A percentile compares a stretch with the other conserved stretches of the same genome.
phyloP scores from a whole-genome alignment of 2,888 invertebrate species.

The Drosophila nigricruria region DNA sequence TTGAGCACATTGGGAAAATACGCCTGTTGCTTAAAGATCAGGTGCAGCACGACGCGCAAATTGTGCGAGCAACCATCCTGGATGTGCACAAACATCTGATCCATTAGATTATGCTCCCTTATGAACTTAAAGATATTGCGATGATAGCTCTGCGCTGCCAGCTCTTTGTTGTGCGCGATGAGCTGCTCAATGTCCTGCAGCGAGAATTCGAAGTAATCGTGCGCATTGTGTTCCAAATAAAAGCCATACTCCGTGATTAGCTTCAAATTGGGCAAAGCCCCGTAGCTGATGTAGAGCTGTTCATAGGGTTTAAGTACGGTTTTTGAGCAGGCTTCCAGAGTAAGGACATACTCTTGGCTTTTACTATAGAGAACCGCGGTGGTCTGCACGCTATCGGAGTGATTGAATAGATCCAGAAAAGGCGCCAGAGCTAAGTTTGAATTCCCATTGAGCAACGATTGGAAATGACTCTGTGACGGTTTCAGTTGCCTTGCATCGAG shows the following conservation, averaged over 20 bases:
- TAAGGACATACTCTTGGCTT: conserved; percentile 67
- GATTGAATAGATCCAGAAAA: conserved; percentile 96
- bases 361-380: conserved; percentile 81
- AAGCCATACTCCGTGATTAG: conserved; percentile 96
- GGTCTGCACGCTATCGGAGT: conserved; percentile 88
- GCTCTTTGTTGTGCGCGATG: conserved; percentile 80
- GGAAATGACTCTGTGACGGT: conserved; percentile 82
- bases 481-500: conserved; percentile 87
- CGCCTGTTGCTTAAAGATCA: conserved; percentile 82
- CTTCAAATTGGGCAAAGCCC: conserved; percentile 92
- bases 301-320: conserved; percentile 87
- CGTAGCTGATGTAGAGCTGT: conserved; percentile 96
- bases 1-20: conserved; percentile 83
- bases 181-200: conserved; percentile 87
- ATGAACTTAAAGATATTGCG: conserved; percentile 89
- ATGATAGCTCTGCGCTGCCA: conserved; percentile 83
- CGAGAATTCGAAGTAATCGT: conserved; percentile 89
- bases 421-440: conserved; percentile 92
- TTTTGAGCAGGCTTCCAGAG: conserved; percentile 44
- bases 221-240: conserved; percentile 88
- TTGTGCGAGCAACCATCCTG: conserved; percentile 89
- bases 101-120: conserved; percentile 87
- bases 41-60: conserved; percentile 85
- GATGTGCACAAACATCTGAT: conserved; percentile 88
- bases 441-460: conserved; percentile 86